Evolutionary conservation across 2,113 vertebrate species (phyloP).

Genomic region (Bagarius yarrelli): DNA sequence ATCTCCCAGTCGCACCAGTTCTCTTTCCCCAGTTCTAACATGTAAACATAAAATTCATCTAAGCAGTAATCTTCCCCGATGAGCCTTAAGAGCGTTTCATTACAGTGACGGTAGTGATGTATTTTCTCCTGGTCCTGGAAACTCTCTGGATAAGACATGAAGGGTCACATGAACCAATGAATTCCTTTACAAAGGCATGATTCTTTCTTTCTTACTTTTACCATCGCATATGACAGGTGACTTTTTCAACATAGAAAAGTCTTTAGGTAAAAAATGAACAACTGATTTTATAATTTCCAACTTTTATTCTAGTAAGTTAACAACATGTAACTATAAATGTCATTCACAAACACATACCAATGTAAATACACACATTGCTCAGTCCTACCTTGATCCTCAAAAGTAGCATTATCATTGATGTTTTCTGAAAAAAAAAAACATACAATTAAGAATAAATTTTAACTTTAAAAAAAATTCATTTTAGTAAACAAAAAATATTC

Average conservation of each 20-base stretch:
- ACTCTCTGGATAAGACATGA: constrained; percentile 48
- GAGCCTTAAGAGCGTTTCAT: accelerated
- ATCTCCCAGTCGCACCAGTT: constrained; percentile 60
- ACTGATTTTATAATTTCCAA: neutral
- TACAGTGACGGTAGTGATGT: accelerated
- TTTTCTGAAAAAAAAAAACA: neutral
- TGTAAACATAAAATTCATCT: accelerated
- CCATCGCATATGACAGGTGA: neutral
- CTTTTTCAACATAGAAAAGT: neutral
- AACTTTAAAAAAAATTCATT: neutral
- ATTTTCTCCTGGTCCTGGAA: constrained; percentile 54
- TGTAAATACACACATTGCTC: neutral
- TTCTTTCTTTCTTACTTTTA: too few species aligned
- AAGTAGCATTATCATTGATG: neutral
- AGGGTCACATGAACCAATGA: neutral
- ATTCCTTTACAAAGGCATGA: neutral
- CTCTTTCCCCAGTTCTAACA: constrained; percentile 32
- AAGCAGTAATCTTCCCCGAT: accelerated
- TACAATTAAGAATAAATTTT: neutral
- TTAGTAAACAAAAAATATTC: too few species aligned
- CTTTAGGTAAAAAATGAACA: neutral
- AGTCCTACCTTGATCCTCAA: constrained; percentile 28
- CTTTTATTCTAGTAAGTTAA: too few species aligned
- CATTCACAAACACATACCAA: neutral
- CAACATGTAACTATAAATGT: too few species aligned